Evolutionary conservation across 2,888 invertebrate species (phyloP), one percentile per base, ranked within the genome.

Genomic region (Lepetodrilus schrolli): DNA sequence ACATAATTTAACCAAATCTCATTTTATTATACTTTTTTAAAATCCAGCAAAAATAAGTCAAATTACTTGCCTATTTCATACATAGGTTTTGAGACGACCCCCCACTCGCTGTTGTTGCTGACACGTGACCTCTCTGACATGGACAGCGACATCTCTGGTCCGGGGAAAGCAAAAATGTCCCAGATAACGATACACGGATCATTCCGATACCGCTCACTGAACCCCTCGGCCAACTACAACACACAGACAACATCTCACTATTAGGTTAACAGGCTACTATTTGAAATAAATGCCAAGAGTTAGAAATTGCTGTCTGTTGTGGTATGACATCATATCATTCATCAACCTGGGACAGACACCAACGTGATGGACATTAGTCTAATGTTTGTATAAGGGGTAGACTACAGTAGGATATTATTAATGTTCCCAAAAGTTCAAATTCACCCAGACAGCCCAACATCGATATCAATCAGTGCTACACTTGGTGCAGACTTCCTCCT

Each of bases 111-210:
- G 70, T 83, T 86, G 74, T 83, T 82, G 70, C 83, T 86, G 74
- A 82, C 80, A 58, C 86, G 77, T 48, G 83, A 82, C 30, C 85
- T 73, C 47, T 84, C 85, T 17, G 76, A 74, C 13, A 34, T 26
- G 2, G 73, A 48, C 8, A 73, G 17, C 1, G 76, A 51, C 2
- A 76, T 69, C 10, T 82, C 84, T n/a, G 75, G 76, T 23, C 73
- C 78, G 1, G 78, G 70, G 48, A 83, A 78, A n/a, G 80, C 70
- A 70, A 82, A 81, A 17, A 96, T 94, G 90, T 98, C 97, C 97
- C 97, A 98, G 65, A 98, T 92, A 5, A 96, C 92, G 48, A 98
- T 94, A 74, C 96, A 96, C 89, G 95, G 94, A 90, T 98, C 98
- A 43, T 95, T 94, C 78, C 96, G 93, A 88, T 96, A 94, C 88